phyloP scores from a whole-genome alignment of 2,888 invertebrate genomes.

The Loripinus fragilis region DNA sequence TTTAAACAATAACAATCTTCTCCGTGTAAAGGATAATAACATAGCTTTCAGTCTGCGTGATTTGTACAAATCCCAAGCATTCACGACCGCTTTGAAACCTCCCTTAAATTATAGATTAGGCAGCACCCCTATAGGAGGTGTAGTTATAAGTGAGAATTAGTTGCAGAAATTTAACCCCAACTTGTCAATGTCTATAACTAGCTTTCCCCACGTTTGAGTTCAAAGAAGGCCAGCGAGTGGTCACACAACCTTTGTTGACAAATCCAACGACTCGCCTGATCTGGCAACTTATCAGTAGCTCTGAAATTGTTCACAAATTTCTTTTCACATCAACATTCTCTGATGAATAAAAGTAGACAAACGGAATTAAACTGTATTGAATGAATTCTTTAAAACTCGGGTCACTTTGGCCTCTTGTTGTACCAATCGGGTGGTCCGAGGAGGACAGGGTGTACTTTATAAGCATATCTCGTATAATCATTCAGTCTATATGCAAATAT shows the following conservation, averaged over 20 bases:
- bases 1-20: slow-evolving; percentile 19
- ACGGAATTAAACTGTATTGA: not conserved
- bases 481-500: too few species aligned
- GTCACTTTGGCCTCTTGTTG: not conserved
- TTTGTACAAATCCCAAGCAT: not conserved
- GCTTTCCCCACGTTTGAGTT: slow-evolving; percentile 8
- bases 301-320: not conserved
- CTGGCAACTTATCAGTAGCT: too few species aligned
- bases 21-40: slow-evolving; percentile 10
- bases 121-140: slow-evolving; percentile 13
- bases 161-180: slow-evolving; percentile 19
- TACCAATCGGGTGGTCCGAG: too few species aligned
- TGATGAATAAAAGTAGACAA: not conserved
- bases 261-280: too few species aligned
- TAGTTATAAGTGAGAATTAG: slow-evolving; percentile 21
- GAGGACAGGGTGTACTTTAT: too few species aligned
- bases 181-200: slow-evolving; percentile 12
- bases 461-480: too few species aligned
- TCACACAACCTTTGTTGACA: slow-evolving; percentile 17
- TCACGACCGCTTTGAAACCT: slow-evolving; percentile 4
- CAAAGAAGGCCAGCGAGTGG: slow-evolving; percentile 26
- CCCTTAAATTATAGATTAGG: slow-evolving; percentile 14
- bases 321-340: slow-evolving; percentile 6
- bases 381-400: not conserved
- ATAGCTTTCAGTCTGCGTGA: not conserved